phyloP scores from a whole-genome alignment of 1,140 invertebrate species.

The Ooceraea biroi region DNA sequence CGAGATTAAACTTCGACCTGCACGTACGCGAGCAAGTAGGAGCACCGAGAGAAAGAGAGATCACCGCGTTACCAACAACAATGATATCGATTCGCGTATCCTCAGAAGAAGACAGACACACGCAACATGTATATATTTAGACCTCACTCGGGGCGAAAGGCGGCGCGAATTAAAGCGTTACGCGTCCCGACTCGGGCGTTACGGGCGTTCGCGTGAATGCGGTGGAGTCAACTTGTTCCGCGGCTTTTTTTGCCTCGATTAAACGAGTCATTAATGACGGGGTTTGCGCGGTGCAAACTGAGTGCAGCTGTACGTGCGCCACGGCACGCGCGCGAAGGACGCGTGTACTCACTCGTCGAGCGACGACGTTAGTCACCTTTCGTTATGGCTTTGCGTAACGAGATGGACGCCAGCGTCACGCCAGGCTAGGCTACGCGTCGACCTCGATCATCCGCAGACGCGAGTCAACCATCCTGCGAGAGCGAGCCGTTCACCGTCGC shows the following conservation, averaged over 20 bases:
- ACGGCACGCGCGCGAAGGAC: not conserved
- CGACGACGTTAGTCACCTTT: slow-evolving; percentile 31
- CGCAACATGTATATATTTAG: slow-evolving; percentile 37
- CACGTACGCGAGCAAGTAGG: not conserved
- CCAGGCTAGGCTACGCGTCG: not conserved
- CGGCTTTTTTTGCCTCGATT: not conserved
- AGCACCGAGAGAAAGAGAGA: not conserved
- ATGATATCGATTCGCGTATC: slow-evolving; percentile 26
- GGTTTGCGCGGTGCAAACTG: slow-evolving; percentile 20
- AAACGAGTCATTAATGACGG: slow-evolving; percentile 7
- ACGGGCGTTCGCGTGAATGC: not conserved
- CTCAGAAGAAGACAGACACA: no score
- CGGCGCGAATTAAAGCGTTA: not conserved
- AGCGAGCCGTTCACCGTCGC: not conserved
- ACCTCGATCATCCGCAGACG: not conserved
- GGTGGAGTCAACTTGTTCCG: not conserved
- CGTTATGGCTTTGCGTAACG: slow-evolving; percentile 1
- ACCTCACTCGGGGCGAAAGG: not conserved
- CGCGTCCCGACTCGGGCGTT: not conserved
- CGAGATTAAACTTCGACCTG: not conserved
- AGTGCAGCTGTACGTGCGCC: slow-evolving; percentile 50
- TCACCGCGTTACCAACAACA: not conserved
- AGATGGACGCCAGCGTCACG: not conserved
- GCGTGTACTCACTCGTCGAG: not conserved
- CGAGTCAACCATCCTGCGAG: not conserved